Evolutionary conservation across 2,888 invertebrate genomes (phyloP), one percentile per base, ranked within the genome.

Genomic region (Cerastis leucographa): DNA sequence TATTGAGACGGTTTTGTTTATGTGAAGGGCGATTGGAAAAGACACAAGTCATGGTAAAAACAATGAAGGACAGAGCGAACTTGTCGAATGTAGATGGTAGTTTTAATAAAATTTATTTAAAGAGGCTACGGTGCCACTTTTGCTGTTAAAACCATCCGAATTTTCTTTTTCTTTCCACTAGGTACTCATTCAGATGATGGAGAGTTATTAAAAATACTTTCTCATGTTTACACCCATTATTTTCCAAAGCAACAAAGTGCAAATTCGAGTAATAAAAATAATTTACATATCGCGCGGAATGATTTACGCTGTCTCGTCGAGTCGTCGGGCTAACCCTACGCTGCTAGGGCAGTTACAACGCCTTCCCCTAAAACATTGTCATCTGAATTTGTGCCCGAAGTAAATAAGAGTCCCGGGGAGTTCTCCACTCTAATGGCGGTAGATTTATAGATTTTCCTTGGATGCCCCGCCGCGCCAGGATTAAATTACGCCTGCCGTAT

Each of bases 321-420:
- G 76, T 89, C 87, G 87, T 88, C 79, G 81, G 61, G 76, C 44
- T 94, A 96, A 89, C 96, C 96, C 96, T 96, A 92, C 80, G 78
- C 81, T 85, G 87, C 91, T 89, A 91, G 94, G 95, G 94, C 95
- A 95, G 94, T 95, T 94, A 95, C 95, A 92, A 93, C 94, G 94
- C 94, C 95, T 96, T 96, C 96, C 96, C 96, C 96, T 95, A 96
- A 96, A 96, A 96, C 96, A 96, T 96, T 96, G 96, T 96, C 96
- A 96, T 96, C 96, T 96, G 96, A 96, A 96, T 96, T 96, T 95
- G 96, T 96, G 96, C 96, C 94, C 96, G 95, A 93, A 96, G 96
- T 96, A 96, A 96, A 96, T 96, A 96, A 96, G 96, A 96, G 95
- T 96, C 95, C 95, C 92, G 95, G 96, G 96, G 96, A 95, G 96